A percentile compares a stretch with the other conserved stretches of the same genome.
phyloP scores from a whole-genome alignment of 2,113 vertebrate species.

The Carassius carassius region DNA sequence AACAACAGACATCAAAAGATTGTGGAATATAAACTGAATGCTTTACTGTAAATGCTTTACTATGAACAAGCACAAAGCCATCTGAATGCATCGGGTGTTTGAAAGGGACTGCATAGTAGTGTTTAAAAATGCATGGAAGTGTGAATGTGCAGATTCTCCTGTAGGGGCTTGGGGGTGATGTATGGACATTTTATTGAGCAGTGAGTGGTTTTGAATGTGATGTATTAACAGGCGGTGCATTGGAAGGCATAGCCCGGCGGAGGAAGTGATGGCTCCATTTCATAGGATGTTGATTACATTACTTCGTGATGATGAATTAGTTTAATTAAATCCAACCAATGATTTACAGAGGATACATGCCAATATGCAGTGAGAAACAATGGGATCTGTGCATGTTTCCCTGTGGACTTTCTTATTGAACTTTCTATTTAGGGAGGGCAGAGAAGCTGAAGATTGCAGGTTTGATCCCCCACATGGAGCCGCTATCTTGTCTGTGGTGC shows the following conservation, averaged over 20 bases:
- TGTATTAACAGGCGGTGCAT: slow-evolving; percentile 60
- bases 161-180: slow-evolving; percentile 47
- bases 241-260: slow-evolving; percentile 47
- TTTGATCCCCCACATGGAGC: background rate
- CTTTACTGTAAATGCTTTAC: background rate
- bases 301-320: slow-evolving; percentile 60
- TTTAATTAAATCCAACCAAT: slow-evolving; percentile 63
- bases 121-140: slow-evolving; percentile 55
- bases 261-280: slow-evolving; percentile 62
- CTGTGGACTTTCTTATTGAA: slow-evolving; percentile 15
- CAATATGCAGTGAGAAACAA: slow-evolving; percentile 53
- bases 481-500: background rate
- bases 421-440: background rate
- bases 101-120: slow-evolving; percentile 33
- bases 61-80: slow-evolving; percentile 44
- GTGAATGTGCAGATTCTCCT: slow-evolving; percentile 45
- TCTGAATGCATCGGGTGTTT: slow-evolving; percentile 40
- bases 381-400: slow-evolving; percentile 43
- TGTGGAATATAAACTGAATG: slow-evolving; percentile 57
- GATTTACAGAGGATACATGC: slow-evolving; percentile 62
- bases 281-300: slow-evolving; percentile 58
- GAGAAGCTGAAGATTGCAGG: background rate
- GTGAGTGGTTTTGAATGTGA: slow-evolving; percentile 62
- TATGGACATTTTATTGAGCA: slow-evolving; percentile 65
- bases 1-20: slow-evolving; percentile 65